Base-by-base conservation (phyloP, 2,888 invertebrate species). In the Campoletis raptor region DNA sequence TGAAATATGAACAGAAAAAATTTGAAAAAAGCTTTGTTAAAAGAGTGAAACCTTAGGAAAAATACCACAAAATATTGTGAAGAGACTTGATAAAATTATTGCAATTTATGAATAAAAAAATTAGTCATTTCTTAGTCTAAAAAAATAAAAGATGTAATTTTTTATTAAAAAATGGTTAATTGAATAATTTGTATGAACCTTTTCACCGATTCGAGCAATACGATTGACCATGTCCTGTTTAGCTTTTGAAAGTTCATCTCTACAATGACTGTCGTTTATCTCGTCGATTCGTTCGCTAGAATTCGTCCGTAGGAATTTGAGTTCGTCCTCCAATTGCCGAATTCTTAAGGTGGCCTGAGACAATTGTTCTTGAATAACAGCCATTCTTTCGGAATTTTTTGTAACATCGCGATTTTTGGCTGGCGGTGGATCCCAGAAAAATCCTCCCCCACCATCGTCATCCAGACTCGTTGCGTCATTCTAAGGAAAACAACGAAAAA, bases 201-300 rank as follows among this genome's bases (percentile, higher is more conserved):
- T 94, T 89, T 94, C 94, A 12, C 93, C 94, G 88, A 94, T 93
- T 89, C 94, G 93, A 83, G 93, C 93, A 69, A 94, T 94, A 54
- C 93, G 92, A 88, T 94, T 94, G 89, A 94, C 92, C 91, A 94
- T 93, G 69, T 94, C 94, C 88, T 94, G 94, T 73, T 94, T 94
- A n/a, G 93, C 93, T 57, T 94, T 91, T 48, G 93, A 83, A 45
- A 93, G 86, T 78, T 94, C 94, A 2, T 92, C 89, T 85, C 92
- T 93, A 57, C 92, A 93, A 86, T 92, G 91, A 9, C 90, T 91
- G 69, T 94, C 94, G 77, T 90, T 85, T 73, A 90, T 88, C 69
- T 94, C 93, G 52, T 94, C 93, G 61, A 90, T 93, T 66, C 91
- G 88, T 54, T 91, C 89, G 73, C 88, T 82, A 69, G 89, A 87